Evolutionary conservation across 1,140 invertebrate species (phyloP), one percentile per base, ranked within the genome.

Genomic region (Drosophila funebris): DNA sequence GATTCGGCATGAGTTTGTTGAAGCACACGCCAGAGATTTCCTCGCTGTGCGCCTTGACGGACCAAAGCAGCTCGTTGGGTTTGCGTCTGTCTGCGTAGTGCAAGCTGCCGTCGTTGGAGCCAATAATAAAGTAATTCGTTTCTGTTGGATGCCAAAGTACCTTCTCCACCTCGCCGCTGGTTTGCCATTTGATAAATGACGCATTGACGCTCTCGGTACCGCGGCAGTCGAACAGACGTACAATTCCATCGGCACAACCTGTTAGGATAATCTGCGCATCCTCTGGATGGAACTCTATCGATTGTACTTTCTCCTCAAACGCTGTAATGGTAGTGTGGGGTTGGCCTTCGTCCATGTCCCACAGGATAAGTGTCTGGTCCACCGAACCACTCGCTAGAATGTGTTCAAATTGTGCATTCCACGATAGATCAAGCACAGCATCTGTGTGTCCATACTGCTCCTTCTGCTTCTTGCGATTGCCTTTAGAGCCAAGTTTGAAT

Each of bases 341-440:
- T 73, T 93, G 93, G 7, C 95, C 94, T 74, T 94, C 94, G 76
- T 97, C 95, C 80, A 99, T 93, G 93, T 99, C 98, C 98, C 98
- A 99, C 2, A 99, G 90, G n/a, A 97, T 92, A 18, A 98, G 95
- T 4, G 96, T 96, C 76, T 94, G 93, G 92, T 99, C 98, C 0
- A 96, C 98, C 5, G 97, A 98, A 1, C 95, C 97, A 93, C 97
- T 98, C 0, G 97, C 97, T 72, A 99, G 90, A 37, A 98, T 94
- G 92, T 98, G 97, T 44, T 96, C 93, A 67, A 93, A 96, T 79
- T 95, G 94, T 52, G 92, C 93, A 93, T 99, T 99, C 98, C 98
- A 99, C 0, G 97, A 95, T 1, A 99, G 90, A 92, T 96, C 96
- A 13, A 99, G 92, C 0, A 99, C 98, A 56, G 98, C 97, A 93